Percentiles rank a stretch among this genome's conserved stretches.
Evolutionary conservation across 2,888 invertebrate genomes (phyloP).

Genomic region (Drosophila kambysellisi): DNA sequence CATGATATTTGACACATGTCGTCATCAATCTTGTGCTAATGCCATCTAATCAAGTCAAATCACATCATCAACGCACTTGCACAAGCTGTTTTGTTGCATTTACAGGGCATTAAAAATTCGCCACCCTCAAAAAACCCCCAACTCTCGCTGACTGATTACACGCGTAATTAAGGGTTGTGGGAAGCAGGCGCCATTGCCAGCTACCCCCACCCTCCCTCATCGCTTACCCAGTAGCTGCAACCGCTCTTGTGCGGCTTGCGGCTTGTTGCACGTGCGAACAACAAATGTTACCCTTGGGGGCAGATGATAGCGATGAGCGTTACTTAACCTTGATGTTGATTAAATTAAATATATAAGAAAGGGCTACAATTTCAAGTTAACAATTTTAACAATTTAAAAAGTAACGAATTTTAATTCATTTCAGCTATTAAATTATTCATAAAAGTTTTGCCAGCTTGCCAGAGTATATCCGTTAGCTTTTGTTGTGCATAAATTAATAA

Average conservation of each 20-base stretch:
- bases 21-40: constrained; percentile 67
- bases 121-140: constrained; percentile 23
- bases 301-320: constrained; percentile 41
- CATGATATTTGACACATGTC: constrained; percentile 61
- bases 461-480: constrained; percentile 6
- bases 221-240: constrained; percentile 1
- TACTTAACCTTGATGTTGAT: constrained; percentile 69
- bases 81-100: constrained; percentile 69
- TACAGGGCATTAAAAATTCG: constrained; percentile 57
- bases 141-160: constrained; percentile 60
- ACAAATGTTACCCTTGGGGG: constrained; percentile 70
- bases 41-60: constrained; percentile 61
- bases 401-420: background rate
- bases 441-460: background rate
- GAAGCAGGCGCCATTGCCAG: constrained; percentile 34
- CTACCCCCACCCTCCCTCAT: constrained; percentile 10
- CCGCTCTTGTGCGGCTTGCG: constrained; percentile 62
- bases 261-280: constrained; percentile 75
- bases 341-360: constrained; percentile 61
- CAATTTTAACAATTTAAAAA: background rate
- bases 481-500: background rate
- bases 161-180: constrained; percentile 77
- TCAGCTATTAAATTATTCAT: background rate
- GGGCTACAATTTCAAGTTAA: background rate
- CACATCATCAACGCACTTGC: constrained; percentile 56